phyloP scores from a whole-genome alignment of 2,113 vertebrate genomes.

The Apaloderma vittatum region DNA sequence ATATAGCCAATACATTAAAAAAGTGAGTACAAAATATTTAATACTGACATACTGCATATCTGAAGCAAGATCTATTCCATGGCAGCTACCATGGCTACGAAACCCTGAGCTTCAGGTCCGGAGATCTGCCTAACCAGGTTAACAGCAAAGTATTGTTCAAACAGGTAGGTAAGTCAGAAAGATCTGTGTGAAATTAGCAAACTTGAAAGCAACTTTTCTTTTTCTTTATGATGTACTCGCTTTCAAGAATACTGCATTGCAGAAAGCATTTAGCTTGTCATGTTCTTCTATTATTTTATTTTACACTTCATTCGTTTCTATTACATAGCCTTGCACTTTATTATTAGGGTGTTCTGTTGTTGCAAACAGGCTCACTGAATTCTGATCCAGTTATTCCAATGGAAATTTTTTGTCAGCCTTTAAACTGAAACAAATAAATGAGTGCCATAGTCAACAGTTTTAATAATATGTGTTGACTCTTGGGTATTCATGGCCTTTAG shows the following conservation, averaged over 20 bases:
- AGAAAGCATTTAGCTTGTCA: constrained; percentile 67
- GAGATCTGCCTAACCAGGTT: background rate
- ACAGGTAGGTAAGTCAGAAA: constrained; percentile 2
- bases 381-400: constrained; percentile 51
- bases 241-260: constrained; percentile 50
- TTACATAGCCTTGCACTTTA: constrained; percentile 68
- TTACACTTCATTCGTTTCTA: constrained; percentile 79
- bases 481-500: constrained; percentile 79
- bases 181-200: constrained; percentile 54
- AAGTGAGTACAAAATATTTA: background rate
- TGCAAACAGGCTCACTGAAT: constrained; percentile 58
- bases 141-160: background rate
- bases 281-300: constrained; percentile 77
- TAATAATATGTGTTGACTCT: constrained; percentile 79
- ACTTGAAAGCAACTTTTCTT: constrained; percentile 27
- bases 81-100: background rate
- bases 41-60: background rate
- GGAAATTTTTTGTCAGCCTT: constrained; percentile 70
- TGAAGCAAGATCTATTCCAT: background rate
- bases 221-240: constrained; percentile 1
- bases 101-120: background rate
- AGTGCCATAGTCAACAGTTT: constrained; percentile 61
- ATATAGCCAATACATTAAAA: background rate
- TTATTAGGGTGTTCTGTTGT: constrained; percentile 67
- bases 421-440: constrained; percentile 71